These are phyloP conservation scores for Agonopterix heracliana DNA, from an alignment of 2,888 invertebrate genomes.

Conservation along the genomic window DNA sequence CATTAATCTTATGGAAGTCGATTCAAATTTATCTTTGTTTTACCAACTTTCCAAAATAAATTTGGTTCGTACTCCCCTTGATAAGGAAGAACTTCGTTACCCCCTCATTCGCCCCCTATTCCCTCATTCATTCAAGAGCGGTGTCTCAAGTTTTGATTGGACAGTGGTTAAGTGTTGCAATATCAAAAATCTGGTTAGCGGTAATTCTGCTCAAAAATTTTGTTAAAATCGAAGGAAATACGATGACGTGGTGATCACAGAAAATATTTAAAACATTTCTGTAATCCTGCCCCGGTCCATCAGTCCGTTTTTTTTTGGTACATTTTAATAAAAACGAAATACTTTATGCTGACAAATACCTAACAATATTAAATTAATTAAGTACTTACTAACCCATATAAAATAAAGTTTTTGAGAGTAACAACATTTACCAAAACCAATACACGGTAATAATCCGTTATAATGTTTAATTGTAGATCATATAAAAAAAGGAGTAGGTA, in stretches of 20 bases:
- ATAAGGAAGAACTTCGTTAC: not conserved
- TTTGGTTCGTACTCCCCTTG: slow-evolving; percentile 19
- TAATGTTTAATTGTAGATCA: too few relatives aligned
- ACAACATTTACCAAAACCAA: too few relatives aligned
- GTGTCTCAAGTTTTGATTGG: slow-evolving; percentile 1
- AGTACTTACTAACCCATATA: too few relatives aligned
- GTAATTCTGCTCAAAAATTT: too few relatives aligned
- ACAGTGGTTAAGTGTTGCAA: not conserved
- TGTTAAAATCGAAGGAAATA: not conserved
- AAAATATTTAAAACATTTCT: not conserved
- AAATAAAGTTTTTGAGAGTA: too few relatives aligned
- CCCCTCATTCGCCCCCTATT: not conserved
- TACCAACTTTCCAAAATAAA: slow-evolving; percentile 48
- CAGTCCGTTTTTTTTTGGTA: not conserved
- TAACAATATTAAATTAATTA: too few relatives aligned
- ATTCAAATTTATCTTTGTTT: slow-evolving; percentile 59
- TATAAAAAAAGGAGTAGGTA: too few relatives aligned
- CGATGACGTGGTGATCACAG: not conserved
- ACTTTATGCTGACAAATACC: not conserved
- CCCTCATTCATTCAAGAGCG: too few relatives aligned
- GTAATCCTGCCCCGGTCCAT: not conserved
- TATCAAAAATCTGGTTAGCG: too few relatives aligned
- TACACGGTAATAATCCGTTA: too few relatives aligned
- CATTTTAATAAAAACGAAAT: not conserved
- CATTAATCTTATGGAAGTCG: slow-evolving; percentile 51